Evolutionary conservation across 2,888 invertebrate species (phyloP).

Genomic region (Subacronicta megacephala): DNA sequence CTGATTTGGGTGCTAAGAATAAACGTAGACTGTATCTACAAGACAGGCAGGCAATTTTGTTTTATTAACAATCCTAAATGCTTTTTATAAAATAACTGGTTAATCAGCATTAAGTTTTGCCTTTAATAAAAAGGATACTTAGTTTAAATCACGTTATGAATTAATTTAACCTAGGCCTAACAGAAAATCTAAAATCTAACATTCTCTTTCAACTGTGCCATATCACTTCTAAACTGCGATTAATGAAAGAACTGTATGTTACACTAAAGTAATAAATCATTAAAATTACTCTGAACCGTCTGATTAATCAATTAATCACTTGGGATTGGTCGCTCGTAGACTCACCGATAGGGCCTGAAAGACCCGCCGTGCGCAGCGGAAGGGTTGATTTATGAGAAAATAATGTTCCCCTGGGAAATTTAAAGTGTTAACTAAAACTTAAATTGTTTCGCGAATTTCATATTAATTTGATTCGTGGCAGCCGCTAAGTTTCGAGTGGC

Average conservation of each 20-base stretch:
- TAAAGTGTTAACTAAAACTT: constrained; percentile 69
- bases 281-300: constrained; percentile 81
- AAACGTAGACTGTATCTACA: not conserved
- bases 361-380: constrained; percentile 65
- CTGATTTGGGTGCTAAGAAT: constrained; percentile 22
- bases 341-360: constrained; percentile 75
- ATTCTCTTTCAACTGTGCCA: constrained; percentile 23
- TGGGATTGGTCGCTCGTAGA: constrained; percentile 75
- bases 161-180: constrained; percentile 5
- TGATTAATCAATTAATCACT: constrained; percentile 87
- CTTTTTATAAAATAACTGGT: not conserved
- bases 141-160: constrained; percentile 5
- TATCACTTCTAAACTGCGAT: constrained; percentile 51
- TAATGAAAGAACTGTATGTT: constrained; percentile 53
- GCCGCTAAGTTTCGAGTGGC: constrained; percentile 38
- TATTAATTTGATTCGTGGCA: constrained; percentile 60
- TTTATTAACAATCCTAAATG: no score
- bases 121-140: no score
- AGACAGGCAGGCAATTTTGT: not conserved
- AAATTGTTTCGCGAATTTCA: constrained; percentile 66
- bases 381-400: constrained; percentile 87
- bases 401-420: constrained; percentile 83
- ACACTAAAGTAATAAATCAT: constrained; percentile 78
- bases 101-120: no score
- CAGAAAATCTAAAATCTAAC: constrained; percentile 12